phyloP scores from a whole-genome alignment of 2,113 vertebrate genomes.

The Poicephalus meyeri region DNA sequence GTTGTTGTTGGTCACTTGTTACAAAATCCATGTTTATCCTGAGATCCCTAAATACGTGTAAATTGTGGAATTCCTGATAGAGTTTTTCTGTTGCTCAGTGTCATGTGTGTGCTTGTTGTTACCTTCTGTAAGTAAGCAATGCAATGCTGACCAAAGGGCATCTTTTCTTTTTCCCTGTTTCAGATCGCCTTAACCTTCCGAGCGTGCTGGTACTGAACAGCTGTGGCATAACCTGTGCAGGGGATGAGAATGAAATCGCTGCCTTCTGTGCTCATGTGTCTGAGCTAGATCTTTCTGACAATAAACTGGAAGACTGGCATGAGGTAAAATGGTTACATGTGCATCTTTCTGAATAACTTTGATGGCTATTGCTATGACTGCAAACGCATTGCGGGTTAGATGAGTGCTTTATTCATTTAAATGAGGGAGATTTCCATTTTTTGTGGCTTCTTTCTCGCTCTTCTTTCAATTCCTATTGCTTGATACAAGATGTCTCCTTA shows the following conservation, averaged over 20 bases:
- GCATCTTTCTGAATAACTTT: background rate
- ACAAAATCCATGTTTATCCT: rapidly evolving
- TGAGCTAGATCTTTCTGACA: slow-evolving; percentile 94
- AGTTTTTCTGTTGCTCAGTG: background rate
- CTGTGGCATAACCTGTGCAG: slow-evolving; percentile 91
- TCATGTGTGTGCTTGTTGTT: background rate
- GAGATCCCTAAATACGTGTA: rapidly evolving
- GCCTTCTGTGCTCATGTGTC: slow-evolving; percentile 93
- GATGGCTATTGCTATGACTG: background rate
- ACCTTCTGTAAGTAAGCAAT: background rate
- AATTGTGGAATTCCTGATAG: background rate
- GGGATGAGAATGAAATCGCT: slow-evolving; percentile 87
- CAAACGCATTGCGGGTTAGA: background rate
- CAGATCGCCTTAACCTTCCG: slow-evolving; percentile 93
- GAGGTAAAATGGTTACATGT: slow-evolving; percentile 79
- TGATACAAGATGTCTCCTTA: no score
- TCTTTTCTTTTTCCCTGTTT: background rate
- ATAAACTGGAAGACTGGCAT: slow-evolving; percentile 92
- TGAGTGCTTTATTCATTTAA: background rate
- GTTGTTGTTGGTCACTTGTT: background rate
- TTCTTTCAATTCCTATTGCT: no score
- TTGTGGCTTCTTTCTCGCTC: background rate
- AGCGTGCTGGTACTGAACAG: slow-evolving; percentile 88
- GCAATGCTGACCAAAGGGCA: background rate
- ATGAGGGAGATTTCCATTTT: background rate